phyloP scores from a whole-genome alignment of 2,797 vertebrate genomes.

The Bradypodion ventrale region DNA sequence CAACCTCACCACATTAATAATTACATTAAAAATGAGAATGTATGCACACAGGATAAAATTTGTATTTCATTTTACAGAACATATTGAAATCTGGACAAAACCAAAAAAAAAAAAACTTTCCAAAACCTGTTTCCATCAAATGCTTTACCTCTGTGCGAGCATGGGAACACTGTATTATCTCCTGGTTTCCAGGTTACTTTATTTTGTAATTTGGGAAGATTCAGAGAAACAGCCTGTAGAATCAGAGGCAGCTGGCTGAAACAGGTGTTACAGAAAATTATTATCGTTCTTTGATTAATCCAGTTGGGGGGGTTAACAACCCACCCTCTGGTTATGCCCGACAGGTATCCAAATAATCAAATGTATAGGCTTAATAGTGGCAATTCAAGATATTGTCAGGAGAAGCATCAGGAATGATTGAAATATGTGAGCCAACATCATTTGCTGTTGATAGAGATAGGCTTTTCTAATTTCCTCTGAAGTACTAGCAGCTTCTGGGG shows the following conservation, averaged over 20 bases:
- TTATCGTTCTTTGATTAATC: constrained; percentile 77
- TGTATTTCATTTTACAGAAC: background rate
- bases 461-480: constrained; percentile 50
- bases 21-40: constrained; percentile 7
- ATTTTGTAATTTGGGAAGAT: constrained; percentile 71
- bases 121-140: constrained; percentile 47
- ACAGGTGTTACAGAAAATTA: constrained; percentile 77
- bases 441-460: constrained; percentile 49
- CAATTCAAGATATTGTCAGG: constrained; percentile 63
- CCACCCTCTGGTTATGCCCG: constrained; percentile 65
- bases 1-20: background rate
- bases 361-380: constrained; percentile 59
- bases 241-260: constrained; percentile 74
- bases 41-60: constrained; percentile 4
- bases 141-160: constrained; percentile 55
- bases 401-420: constrained; percentile 65
- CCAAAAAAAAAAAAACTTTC: constrained; percentile 45
- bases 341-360: constrained; percentile 73
- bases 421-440: constrained; percentile 53
- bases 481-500: constrained; percentile 25
- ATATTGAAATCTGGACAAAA: constrained; percentile 49
- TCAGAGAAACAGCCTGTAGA: constrained; percentile 61
- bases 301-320: constrained; percentile 54
- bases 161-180: constrained; percentile 49
- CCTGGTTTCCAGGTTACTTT: constrained; percentile 66